These are phyloP conservation scores for Sitobion miscanthi DNA, from an alignment of 1,140 invertebrate genomes.

Conservation along the genomic window DNA sequence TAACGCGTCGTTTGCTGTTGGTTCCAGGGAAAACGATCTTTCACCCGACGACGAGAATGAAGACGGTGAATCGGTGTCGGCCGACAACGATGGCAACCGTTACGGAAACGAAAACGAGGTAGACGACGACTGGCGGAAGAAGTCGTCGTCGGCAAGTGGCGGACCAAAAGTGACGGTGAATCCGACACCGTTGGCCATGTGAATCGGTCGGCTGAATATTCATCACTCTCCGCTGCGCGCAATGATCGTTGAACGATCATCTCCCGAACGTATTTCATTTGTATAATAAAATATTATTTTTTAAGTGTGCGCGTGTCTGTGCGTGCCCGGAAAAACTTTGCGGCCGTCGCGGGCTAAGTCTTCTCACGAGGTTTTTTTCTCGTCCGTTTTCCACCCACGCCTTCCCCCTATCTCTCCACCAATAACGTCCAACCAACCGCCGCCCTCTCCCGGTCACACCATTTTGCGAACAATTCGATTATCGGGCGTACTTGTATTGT, in stretches of 20 bases:
- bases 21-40: conserved; percentile 27
- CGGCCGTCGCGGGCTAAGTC: background rate
- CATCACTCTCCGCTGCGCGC: background rate
- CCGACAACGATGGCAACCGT: background rate
- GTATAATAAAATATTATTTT: background rate
- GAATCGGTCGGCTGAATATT: background rate
- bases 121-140: background rate
- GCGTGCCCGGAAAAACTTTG: background rate
- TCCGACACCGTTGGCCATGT: conserved; percentile 51
- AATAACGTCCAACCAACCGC: too few species aligned
- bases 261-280: background rate
- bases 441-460: background rate
- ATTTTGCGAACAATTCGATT: too few species aligned
- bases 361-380: background rate
- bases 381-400: background rate
- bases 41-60: conserved; percentile 36
- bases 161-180: conserved; percentile 53
- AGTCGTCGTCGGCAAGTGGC: conserved; percentile 7
- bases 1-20: background rate
- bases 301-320: background rate
- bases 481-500: too few species aligned
- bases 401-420: background rate
- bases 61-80: background rate
- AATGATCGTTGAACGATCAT: conserved; percentile 9
- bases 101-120: background rate